Percentiles rank a stretch among this genome's conserved stretches.
Conservation (phyloP, 2,888 invertebrate genomes). For the Noctua janthe region DNA sequence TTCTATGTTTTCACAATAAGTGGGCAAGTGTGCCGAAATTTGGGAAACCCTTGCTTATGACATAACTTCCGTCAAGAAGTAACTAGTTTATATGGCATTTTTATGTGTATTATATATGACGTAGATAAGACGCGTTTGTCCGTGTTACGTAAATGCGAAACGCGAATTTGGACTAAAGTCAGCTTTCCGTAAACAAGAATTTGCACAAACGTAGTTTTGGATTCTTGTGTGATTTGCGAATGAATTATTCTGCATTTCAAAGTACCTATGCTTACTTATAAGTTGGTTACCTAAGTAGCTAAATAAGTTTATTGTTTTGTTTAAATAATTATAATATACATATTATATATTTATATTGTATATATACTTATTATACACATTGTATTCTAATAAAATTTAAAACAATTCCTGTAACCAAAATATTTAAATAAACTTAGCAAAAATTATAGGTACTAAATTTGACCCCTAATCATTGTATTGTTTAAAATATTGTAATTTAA, state of each 20-base stretch:
- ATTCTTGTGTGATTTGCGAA: background rate
- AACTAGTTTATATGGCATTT: conserved; percentile 40
- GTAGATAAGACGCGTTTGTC: conserved; percentile 7
- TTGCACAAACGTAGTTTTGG: background rate
- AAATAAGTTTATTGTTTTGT: background rate
- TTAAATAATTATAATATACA: background rate
- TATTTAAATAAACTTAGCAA: background rate
- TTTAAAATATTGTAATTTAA: background rate
- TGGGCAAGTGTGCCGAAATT: conserved; percentile 36
- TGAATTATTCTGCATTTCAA: background rate
- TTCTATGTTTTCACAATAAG: conserved; percentile 47
- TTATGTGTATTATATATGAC: conserved; percentile 37
- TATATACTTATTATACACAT: background rate
- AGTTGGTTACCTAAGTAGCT: background rate
- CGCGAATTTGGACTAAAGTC: background rate
- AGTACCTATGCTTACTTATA: background rate
- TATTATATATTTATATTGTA: too few species aligned
- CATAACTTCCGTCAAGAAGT: conserved; percentile 42
- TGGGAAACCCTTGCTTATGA: conserved; percentile 39
- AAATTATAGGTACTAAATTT: background rate
- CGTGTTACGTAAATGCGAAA: conserved; percentile 28
- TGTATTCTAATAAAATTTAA: background rate
- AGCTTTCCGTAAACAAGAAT: background rate
- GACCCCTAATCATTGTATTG: background rate
- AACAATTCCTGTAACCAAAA: background rate